Conservation (phyloP, 2,888 invertebrate genomes). For the Epirrhoe tristata region DNA sequence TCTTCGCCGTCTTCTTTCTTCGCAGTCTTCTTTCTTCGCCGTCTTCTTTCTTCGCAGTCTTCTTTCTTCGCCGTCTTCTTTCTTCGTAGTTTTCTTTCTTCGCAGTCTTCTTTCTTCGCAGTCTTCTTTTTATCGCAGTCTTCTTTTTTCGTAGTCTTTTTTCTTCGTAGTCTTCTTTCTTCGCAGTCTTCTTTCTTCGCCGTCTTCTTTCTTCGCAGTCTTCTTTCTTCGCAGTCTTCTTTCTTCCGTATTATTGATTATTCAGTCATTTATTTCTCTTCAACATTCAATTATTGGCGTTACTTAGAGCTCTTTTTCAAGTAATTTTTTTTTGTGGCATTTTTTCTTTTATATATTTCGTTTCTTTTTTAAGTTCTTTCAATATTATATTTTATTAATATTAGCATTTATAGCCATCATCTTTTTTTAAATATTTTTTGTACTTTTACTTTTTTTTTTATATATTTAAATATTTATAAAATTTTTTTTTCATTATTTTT, state of each 20-base stretch:
- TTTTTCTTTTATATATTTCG: constrained; percentile 11
- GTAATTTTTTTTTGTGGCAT: constrained; percentile 14
- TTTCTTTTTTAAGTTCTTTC: too few species aligned
- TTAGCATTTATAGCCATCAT: neutral
- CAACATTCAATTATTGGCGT: constrained; percentile 28
- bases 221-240: constrained; percentile 29
- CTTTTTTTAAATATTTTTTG: neutral
- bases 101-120: constrained; percentile 14
- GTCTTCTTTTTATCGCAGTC: constrained; percentile 29
- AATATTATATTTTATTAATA: neutral
- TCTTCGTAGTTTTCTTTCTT: constrained; percentile 12
- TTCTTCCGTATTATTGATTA: constrained; percentile 29
- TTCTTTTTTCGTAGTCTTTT: constrained; percentile 29
- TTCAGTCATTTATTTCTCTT: constrained; percentile 25
- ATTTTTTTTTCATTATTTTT: too few species aligned
- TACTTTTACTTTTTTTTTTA: neutral
- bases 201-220: constrained; percentile 28
- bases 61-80: constrained; percentile 7
- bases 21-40: constrained; percentile 10
- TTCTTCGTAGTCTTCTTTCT: constrained; percentile 26
- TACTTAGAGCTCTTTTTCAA: constrained; percentile 27
- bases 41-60: constrained; percentile 6
- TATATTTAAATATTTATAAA: too few species aligned
- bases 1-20: constrained; percentile 10
- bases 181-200: constrained; percentile 22